Evolutionary conservation across 2,888 invertebrate species (phyloP).

Genomic region (Tiliacea aurago): DNA sequence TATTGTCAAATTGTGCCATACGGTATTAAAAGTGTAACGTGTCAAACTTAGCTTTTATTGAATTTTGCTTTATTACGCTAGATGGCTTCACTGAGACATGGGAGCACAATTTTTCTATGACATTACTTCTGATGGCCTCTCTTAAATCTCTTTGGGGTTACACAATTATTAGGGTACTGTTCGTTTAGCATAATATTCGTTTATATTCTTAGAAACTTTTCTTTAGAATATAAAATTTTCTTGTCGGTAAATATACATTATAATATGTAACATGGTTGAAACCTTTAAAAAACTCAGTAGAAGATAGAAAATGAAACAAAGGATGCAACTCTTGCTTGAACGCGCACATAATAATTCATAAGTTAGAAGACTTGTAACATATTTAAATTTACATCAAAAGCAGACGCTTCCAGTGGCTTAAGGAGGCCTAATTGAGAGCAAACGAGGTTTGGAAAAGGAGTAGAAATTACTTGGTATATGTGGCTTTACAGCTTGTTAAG

Average conservation of each 20-base stretch:
- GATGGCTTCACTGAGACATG: no score
- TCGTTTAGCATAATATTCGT: conserved; percentile 9
- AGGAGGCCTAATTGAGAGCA: conserved; percentile 37
- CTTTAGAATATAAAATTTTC: not conserved
- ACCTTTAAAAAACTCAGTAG: not conserved
- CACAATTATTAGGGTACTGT: no score
- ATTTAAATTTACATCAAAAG: conserved; percentile 54
- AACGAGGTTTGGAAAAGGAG: not conserved
- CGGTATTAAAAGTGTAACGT: no score
- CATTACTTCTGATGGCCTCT: no score
- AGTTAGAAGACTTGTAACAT: conserved; percentile 36
- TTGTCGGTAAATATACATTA: not conserved
- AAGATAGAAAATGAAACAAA: conserved; percentile 41
- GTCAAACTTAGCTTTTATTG: no score
- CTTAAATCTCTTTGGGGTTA: no score
- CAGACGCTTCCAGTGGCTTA: conserved; percentile 21
- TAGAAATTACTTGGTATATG: not conserved
- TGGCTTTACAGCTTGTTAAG: not conserved
- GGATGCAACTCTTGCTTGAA: conserved; percentile 3
- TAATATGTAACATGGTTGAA: not conserved
- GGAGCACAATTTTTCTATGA: no score
- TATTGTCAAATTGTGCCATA: no score
- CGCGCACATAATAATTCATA: not conserved
- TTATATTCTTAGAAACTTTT: not conserved
- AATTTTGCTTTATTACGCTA: no score